phyloP scores from a whole-genome alignment of 2,888 invertebrate species.

The Serrognathus titanus region DNA sequence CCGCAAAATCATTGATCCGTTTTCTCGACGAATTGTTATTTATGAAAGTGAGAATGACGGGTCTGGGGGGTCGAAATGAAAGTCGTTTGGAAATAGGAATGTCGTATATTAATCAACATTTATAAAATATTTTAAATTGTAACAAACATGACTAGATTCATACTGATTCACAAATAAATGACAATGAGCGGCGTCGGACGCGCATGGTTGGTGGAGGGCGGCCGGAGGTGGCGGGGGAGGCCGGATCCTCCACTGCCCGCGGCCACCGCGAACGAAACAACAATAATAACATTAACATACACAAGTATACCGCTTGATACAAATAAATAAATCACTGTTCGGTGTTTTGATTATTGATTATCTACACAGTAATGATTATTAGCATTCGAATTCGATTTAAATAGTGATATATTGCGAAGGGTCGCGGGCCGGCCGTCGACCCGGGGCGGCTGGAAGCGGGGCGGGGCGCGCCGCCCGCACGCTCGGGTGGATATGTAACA shows the following conservation, averaged over 20 bases:
- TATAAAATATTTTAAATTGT: conserved; percentile 56
- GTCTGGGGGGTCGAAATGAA: neutral
- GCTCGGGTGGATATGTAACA: conserved; percentile 54
- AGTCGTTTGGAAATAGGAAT: conserved; percentile 50
- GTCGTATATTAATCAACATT: conserved; percentile 56
- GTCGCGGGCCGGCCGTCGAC: conserved; percentile 42
- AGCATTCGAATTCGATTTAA: conserved; percentile 46
- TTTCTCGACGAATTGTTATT: too few relatives aligned
- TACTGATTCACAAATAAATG: conserved; percentile 52
- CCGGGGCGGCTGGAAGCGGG: conserved; percentile 37
- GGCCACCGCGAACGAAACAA: conserved; percentile 50
- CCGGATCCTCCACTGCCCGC: conserved; percentile 51
- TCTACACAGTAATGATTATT: conserved; percentile 52
- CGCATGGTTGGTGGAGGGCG: conserved; percentile 37
- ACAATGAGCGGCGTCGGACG: conserved; percentile 47
- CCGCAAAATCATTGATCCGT: too few relatives aligned
- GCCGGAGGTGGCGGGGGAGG: conserved; percentile 50
- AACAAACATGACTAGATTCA: conserved; percentile 57
- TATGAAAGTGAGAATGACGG: too few relatives aligned
- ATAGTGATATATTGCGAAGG: conserved; percentile 46
- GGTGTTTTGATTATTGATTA: conserved; percentile 50
- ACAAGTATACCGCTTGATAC: conserved; percentile 41
- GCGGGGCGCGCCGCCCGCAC: conserved; percentile 41
- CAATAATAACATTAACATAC: conserved; percentile 48
- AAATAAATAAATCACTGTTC: conserved; percentile 45